Percentiles rank a stretch among this genome's conserved stretches.
Conservation (phyloP, 2,113 vertebrate species). For the Chionis minor region DNA sequence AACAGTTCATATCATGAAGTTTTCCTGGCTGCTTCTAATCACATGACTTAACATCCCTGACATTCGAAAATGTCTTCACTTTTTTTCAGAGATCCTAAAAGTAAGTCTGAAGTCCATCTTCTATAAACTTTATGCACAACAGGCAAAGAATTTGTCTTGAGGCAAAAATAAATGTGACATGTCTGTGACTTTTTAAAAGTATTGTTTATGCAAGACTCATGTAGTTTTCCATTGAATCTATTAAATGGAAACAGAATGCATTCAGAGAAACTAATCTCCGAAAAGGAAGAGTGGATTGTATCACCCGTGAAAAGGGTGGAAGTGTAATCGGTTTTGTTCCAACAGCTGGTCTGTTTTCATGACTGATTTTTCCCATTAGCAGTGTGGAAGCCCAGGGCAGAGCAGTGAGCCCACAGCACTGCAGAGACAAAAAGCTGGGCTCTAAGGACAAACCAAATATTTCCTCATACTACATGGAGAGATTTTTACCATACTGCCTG, state of each 20-base stretch:
- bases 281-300: conserved; percentile 20
- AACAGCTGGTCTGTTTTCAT: neutral
- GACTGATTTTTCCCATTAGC: neutral
- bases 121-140: neutral
- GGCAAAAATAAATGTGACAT: neutral
- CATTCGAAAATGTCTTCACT: neutral
- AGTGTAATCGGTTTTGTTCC: neutral
- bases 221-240: neutral
- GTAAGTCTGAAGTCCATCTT: neutral
- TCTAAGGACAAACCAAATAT: neutral
- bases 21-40: neutral
- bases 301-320: neutral
- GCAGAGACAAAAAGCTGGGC: neutral
- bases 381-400: neutral
- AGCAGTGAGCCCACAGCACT: neutral
- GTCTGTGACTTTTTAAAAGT: neutral
- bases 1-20: neutral
- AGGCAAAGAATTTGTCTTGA: neutral
- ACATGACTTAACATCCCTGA: neutral
- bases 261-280: conserved; percentile 4
- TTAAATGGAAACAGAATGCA: neutral
- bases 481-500: neutral
- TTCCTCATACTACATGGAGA: neutral
- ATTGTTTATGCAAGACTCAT: neutral
- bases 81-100: neutral